These are phyloP conservation scores for Caprella mutica DNA, from an alignment of 2,888 invertebrate genomes.

Conservation along the genomic window DNA sequence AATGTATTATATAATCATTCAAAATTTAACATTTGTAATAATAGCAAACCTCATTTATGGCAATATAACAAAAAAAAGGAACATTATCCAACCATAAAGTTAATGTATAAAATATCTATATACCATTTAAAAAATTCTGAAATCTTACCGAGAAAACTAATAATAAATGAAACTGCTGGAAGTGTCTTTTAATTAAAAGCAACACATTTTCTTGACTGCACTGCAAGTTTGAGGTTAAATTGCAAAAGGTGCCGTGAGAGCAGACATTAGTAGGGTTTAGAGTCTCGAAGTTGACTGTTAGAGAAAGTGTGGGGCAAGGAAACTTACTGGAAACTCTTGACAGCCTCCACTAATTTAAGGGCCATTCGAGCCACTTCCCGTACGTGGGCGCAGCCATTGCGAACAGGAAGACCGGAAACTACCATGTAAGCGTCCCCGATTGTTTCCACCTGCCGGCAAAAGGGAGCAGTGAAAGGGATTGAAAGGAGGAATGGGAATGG, in stretches of 20 bases:
- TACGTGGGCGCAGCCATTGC: slow-evolving; percentile 81
- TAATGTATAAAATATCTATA: neutral
- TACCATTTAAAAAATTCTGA: neutral
- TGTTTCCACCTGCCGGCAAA: slow-evolving; percentile 63
- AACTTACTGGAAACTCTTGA: slow-evolving; percentile 60
- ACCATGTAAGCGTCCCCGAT: slow-evolving; percentile 94
- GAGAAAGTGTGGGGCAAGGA: too few relatives aligned
- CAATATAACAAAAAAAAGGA: neutral
- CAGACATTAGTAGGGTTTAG: too few relatives aligned
- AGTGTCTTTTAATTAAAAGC: too few relatives aligned
- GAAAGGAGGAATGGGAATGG: neutral
- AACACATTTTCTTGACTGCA: too few relatives aligned
- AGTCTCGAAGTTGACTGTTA: too few relatives aligned
- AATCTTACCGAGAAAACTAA: too few relatives aligned
- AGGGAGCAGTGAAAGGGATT: neutral
- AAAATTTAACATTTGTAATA: neutral
- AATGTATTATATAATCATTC: too few relatives aligned
- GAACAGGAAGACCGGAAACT: slow-evolving; percentile 78
- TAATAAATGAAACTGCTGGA: too few relatives aligned
- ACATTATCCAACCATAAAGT: neutral
- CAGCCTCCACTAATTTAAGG: slow-evolving; percentile 68
- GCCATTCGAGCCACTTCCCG: slow-evolving; percentile 86
- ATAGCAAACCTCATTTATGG: neutral
- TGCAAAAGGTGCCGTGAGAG: too few relatives aligned
- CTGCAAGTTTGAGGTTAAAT: too few relatives aligned